Evolutionary conservation across 1,140 invertebrate species (phyloP).

Genomic region (Lucilia sericata): DNA sequence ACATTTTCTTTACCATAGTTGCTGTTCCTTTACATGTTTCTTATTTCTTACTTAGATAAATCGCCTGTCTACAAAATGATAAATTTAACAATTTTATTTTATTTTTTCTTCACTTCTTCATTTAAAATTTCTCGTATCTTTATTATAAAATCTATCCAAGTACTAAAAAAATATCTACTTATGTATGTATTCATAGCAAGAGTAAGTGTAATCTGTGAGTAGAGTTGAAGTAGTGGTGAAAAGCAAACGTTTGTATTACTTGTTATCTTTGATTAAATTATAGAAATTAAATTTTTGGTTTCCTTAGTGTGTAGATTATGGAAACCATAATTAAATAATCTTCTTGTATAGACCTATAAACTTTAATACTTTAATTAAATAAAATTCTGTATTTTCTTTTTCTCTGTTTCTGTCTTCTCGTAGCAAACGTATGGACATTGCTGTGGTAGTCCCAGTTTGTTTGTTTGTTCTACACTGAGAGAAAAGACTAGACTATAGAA

Average conservation of each 20-base stretch:
- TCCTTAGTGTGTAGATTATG: not conserved
- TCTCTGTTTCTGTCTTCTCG: too few relatives aligned
- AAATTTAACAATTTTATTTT: constrained; percentile 12
- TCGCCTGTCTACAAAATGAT: constrained; percentile 18
- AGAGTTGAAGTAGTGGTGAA: not conserved
- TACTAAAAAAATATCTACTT: too few relatives aligned
- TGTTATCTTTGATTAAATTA: constrained; percentile 23
- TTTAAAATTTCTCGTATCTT: too few relatives aligned
- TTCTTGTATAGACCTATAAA: constrained; percentile 32
- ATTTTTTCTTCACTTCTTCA: not conserved
- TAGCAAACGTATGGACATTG: too few relatives aligned
- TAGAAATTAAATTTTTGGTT: constrained; percentile 2
- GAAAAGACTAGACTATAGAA: too few relatives aligned
- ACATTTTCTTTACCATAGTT: not conserved
- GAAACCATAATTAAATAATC: constrained; percentile 39
- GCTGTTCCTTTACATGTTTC: not conserved
- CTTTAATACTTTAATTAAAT: constrained; percentile 43
- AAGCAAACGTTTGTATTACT: not conserved
- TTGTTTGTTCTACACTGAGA: too few relatives aligned
- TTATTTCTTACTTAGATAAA: constrained; percentile 13
- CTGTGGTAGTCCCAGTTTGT: too few relatives aligned
- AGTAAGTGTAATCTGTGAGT: too few relatives aligned
- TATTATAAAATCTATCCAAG: too few relatives aligned
- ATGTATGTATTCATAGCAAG: too few relatives aligned
- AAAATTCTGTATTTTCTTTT: not conserved